Evolutionary conservation across 1,140 invertebrate genomes (phyloP), one percentile per base, ranked within the genome.

Genomic region (Nilaparvata lugens): DNA sequence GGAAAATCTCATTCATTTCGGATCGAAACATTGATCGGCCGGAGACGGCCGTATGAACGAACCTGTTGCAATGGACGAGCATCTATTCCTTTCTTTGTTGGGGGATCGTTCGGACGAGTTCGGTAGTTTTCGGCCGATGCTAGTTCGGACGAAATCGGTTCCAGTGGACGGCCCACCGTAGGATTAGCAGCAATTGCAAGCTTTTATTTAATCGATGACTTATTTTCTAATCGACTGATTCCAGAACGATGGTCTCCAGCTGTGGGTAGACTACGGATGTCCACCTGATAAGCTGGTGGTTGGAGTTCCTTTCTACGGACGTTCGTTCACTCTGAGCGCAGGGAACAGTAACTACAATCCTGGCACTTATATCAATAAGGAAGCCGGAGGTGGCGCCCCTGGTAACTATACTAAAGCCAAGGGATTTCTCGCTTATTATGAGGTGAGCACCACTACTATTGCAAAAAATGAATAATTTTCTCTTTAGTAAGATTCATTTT

Each of bases 251-350:
- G 90, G 90, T 57, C 75, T 92, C 9, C 78, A 83, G 56, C 72
- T 93, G 14, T 96, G 93, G 93, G 86, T 88, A 60, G 82, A 90
- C 64, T 85, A 86, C 73, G 93, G 93, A 6, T 91, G 89, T 66
- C 85, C 90, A 0, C 82, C 85, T 4, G 85, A 92, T 66, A 95
- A 96, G 73, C 75, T 97, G 16, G 83, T 95, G 0, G 86, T 96
- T 19, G 81, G 81, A 19, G 71, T 82, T 57, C 77, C 79, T 1
- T 72, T 76, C 38, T 81, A 80, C 63, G 80, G 79, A 0, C 74
- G 77, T 65, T 70, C 75, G 4, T 83, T 80, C 65, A 75, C 72
- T 9, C 67, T 83, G 24, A 68, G 65, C 23, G 78, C 79, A 42
- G 83, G 87, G n/a, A 91, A 91, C 68, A 90, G 79, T 58, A 88